Evolutionary conservation across 1,140 invertebrate genomes (phyloP).

Genomic region (Whitmania pigra): DNA sequence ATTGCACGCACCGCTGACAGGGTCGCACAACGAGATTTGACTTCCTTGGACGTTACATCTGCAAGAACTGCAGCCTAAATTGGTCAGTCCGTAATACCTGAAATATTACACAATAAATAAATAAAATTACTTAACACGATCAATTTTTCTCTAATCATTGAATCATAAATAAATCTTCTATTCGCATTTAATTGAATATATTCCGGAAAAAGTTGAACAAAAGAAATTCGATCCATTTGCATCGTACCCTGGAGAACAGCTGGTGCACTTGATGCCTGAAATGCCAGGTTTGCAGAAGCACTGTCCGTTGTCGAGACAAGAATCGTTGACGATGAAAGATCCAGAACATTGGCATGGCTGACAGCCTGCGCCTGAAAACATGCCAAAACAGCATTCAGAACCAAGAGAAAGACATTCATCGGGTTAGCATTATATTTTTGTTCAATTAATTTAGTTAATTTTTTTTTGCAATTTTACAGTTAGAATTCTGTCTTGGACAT

Average conservation of each 20-base stretch:
- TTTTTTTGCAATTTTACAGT: too few relatives aligned
- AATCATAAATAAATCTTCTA: too few relatives aligned
- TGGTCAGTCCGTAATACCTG: conserved; percentile 24
- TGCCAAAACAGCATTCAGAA: too few relatives aligned
- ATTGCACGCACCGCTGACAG: conserved; percentile 16
- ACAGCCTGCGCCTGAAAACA: conserved; percentile 48
- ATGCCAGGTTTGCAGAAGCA: conserved; percentile 70
- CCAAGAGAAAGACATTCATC: too few relatives aligned
- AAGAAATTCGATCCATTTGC: background rate
- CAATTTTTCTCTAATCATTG: too few relatives aligned
- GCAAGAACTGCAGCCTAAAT: conserved; percentile 23
- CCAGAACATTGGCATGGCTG: conserved; percentile 73
- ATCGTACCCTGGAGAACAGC: conserved; percentile 43
- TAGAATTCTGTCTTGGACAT: too few relatives aligned
- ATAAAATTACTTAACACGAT: too few relatives aligned
- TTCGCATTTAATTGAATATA: too few relatives aligned
- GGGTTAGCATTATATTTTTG: too few relatives aligned
- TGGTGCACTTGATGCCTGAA: conserved; percentile 60
- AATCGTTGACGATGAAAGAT: conserved; percentile 53
- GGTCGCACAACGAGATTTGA: conserved; percentile 15
- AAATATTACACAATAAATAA: background rate
- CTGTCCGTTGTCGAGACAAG: conserved; percentile 59
- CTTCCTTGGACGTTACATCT: conserved; percentile 21
- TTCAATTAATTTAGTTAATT: too few relatives aligned
- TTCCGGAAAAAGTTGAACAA: too few relatives aligned